phyloP scores from a whole-genome alignment of 1,140 invertebrate genomes.

The Coelopa frigida region DNA sequence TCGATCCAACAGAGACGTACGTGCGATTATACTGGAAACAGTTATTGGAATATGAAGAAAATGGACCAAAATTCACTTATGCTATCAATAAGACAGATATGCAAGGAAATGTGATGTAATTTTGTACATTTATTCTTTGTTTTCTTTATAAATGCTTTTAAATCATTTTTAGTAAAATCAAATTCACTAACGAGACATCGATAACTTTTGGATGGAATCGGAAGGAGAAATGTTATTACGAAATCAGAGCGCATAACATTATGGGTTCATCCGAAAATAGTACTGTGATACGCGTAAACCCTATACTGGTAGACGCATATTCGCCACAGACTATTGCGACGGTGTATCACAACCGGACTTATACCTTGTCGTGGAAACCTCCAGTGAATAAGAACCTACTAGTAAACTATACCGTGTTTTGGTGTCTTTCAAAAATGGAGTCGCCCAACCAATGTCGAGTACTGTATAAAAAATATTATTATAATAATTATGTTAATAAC shows the following conservation, averaged over 20 bases:
- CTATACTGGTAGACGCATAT: conserved; percentile 9
- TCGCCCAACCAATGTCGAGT: conserved; percentile 27
- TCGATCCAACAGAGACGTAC: not conserved
- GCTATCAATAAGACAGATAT: conserved; percentile 1
- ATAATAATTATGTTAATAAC: not conserved
- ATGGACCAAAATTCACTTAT: conserved; percentile 11
- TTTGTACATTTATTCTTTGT: not conserved
- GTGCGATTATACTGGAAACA: conserved; percentile 11
- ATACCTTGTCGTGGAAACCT: conserved; percentile 29
- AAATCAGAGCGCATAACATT: conserved; percentile 26
- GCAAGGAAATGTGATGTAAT: conserved; percentile 10
- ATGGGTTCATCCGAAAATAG: conserved; percentile 20
- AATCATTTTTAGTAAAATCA: not conserved
- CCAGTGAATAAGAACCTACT: conserved; percentile 16
- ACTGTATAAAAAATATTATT: not conserved
- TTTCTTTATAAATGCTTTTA: not conserved
- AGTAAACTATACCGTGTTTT: conserved; percentile 35
- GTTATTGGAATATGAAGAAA: conserved; percentile 5
- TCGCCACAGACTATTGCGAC: conserved; percentile 27
- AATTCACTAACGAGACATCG: conserved; percentile 1
- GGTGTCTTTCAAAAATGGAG: conserved; percentile 27
- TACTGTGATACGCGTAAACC: conserved; percentile 21
- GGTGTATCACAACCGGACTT: conserved; percentile 24
- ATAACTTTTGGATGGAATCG: conserved; percentile 1
- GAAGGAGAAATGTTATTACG: conserved; percentile 17